A percentile compares a stretch with the other conserved stretches of the same genome.
Conservation (phyloP, 1,140 invertebrate genomes). For the Zaprionus taronus region DNA sequence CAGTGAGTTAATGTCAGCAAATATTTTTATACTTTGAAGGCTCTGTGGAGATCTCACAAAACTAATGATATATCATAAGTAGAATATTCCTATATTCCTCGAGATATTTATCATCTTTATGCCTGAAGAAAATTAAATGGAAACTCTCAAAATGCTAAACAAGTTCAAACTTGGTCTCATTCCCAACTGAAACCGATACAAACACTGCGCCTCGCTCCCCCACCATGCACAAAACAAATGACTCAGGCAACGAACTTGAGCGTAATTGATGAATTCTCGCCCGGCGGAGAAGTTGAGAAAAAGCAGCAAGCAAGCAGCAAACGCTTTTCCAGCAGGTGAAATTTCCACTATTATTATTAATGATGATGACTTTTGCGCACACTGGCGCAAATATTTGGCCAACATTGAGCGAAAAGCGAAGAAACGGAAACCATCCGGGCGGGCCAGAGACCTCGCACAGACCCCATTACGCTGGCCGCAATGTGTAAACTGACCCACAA, state of each 20-base stretch:
- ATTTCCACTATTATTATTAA: conserved; percentile 77
- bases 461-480: conserved; percentile 23
- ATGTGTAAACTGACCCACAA: conserved; percentile 77
- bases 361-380: conserved; percentile 74
- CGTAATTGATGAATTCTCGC: conserved; percentile 76
- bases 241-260: conserved; percentile 59
- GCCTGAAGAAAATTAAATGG: neutral
- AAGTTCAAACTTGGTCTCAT: neutral
- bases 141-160: neutral
- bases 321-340: conserved; percentile 76
- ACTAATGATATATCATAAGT: neutral
- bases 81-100: neutral
- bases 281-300: conserved; percentile 64
- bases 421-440: conserved; percentile 26
- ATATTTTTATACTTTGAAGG: too few relatives aligned
- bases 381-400: conserved; percentile 74
- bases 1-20: too few relatives aligned
- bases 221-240: conserved; percentile 50
- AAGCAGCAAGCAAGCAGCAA: conserved; percentile 29
- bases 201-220: neutral
- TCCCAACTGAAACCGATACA: neutral
- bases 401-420: conserved; percentile 36
- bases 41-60: neutral
- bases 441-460: conserved; percentile 14
- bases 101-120: neutral